Base-by-base conservation (phyloP, 2,113 vertebrate genomes). In the Tetraodon nigroviridis region DNA sequence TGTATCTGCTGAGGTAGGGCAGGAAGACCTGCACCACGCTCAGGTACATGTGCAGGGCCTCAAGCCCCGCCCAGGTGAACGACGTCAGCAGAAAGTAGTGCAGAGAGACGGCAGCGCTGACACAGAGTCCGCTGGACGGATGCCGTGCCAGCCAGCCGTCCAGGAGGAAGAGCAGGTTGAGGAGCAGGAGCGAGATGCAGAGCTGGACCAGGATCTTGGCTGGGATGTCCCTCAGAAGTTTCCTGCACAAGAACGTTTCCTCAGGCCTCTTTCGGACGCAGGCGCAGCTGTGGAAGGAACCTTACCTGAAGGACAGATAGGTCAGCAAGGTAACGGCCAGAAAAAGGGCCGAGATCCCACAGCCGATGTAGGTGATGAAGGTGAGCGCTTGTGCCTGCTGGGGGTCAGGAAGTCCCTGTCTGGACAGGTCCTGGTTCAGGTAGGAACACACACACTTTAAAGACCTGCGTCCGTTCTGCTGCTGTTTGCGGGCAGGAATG, bases 11-110 rank as follows among this genome's bases (percentile, higher is more conserved):
- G 77, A 89, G 73, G 77, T 89, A 87, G 0, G 87, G 81, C 0
- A 79, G 82, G 70, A 99, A 98, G 62, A 99, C 97, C 74, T 90
- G 93, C 42, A 99, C 92, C 13, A 99, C 92, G 42, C 93, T 93
- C 67, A 99, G 85, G 83, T 99, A 98, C 94, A 99, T 96, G 79
- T 99, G 96, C 79, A 98, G 90, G 41, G 95, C 95, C 89, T 98
- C 97, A 48, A 99, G 91, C 37, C 94, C 96, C 86, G 96, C 94
- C 97, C 97, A 98, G 5, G 97, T 97, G 82, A 99, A 98, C 6
- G 96, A 95, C 16, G 90, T 92, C 83, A 99, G 84, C 65, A 99
- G 90, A 74, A 98, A 96, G 90, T 98, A 99, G 82, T 99, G 97
- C 80, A 99, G 90, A 83, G 98, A 94, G 61, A 92, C 92, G 70